A percentile compares a stretch with the other conserved stretches of the same genome.
These are phyloP conservation scores for Tribolium madens DNA, from an alignment of 1,140 invertebrate genomes.

Conservation along the genomic window DNA sequence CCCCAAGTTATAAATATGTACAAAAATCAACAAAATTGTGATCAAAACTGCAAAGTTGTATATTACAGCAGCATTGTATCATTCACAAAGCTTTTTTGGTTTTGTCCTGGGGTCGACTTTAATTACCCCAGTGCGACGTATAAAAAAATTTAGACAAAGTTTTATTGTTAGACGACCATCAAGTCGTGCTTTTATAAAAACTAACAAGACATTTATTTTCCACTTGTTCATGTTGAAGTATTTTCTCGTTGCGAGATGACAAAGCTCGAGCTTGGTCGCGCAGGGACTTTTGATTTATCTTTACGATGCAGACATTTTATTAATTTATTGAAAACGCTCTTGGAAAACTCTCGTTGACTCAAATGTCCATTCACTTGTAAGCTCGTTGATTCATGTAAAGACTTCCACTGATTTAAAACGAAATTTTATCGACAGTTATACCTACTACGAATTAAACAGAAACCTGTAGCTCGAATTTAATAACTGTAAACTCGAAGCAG, in stretches of 20 bases:
- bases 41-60: background rate
- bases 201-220: background rate
- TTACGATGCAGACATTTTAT: background rate
- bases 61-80: background rate
- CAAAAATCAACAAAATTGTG: background rate
- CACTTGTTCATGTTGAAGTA: background rate
- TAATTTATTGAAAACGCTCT: background rate
- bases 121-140: background rate
- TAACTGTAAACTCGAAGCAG: conserved; percentile 23
- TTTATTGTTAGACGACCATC: background rate
- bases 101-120: background rate
- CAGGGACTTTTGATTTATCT: background rate
- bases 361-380: background rate
- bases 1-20: background rate
- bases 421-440: too few species aligned
- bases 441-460: background rate
- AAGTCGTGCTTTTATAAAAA: background rate
- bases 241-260: background rate
- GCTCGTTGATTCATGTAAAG: too few species aligned
- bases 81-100: background rate
- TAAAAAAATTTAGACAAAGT: background rate
- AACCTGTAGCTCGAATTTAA: background rate
- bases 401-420: too few species aligned
- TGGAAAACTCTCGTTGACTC: background rate
- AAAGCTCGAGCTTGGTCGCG: background rate